Evolutionary conservation across 2,113 vertebrate species (phyloP).

Genomic region (Bungarus multicinctus): DNA sequence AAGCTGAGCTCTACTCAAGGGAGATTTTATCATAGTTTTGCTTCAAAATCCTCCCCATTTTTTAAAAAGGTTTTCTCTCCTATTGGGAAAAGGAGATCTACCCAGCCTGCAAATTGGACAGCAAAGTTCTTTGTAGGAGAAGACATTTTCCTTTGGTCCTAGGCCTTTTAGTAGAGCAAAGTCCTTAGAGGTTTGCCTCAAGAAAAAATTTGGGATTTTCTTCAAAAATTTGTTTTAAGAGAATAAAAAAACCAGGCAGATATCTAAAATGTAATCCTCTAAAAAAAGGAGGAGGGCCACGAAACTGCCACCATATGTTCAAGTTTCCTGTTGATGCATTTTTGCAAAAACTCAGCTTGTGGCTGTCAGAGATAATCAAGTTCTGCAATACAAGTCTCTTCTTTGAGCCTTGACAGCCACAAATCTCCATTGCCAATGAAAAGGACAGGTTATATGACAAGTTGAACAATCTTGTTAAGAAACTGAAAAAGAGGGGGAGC

Average conservation of each 20-base stretch:
- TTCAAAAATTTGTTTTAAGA: not conserved
- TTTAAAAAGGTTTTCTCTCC: not conserved
- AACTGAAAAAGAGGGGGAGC: not conserved
- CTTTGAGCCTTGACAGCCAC: slow-evolving; percentile 9
- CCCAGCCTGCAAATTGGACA: not conserved
- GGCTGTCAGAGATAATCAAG: slow-evolving; percentile 8
- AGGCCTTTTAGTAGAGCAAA: not conserved
- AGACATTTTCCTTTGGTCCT: not conserved
- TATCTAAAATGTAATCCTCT: not conserved
- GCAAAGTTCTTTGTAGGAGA: not conserved
- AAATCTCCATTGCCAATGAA: slow-evolving; percentile 17
- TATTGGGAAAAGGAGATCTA: not conserved
- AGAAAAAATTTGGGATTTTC: not conserved
- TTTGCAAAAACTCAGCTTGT: not conserved
- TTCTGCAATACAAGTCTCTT: not conserved
- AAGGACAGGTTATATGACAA: slow-evolving; percentile 11
- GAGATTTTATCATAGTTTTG: not conserved
- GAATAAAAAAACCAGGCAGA: not conserved
- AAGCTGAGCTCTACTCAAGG: not conserved
- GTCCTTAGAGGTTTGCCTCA: not conserved
- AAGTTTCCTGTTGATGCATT: not conserved
- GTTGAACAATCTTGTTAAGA: not conserved
- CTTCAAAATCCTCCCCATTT: not conserved
- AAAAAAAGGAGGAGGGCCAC: not conserved
- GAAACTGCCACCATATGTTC: not conserved